Conservation (phyloP, 2,797 vertebrate genomes). For the Euphonia xanthogaster region DNA sequence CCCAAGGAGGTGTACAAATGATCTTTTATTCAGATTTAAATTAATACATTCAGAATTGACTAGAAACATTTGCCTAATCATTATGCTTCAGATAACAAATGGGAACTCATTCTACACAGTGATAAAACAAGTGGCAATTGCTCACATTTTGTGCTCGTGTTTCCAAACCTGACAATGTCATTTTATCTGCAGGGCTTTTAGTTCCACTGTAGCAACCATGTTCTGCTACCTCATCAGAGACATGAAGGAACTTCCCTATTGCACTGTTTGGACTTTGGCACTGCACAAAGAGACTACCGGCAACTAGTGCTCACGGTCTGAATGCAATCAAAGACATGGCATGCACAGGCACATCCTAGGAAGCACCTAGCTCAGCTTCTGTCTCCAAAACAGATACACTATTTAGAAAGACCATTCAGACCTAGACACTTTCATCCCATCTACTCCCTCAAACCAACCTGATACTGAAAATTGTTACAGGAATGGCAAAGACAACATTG, state of each 20-base stretch:
- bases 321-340: not conserved
- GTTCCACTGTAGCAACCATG: not conserved
- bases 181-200: not conserved
- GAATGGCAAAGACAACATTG: accelerated
- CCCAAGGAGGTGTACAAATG: not conserved
- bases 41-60: not conserved
- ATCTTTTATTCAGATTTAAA: not conserved
- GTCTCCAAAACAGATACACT: not conserved
- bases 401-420: not conserved
- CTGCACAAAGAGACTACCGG: not conserved
- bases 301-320: not conserved
- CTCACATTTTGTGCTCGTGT: not conserved
- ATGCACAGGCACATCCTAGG: not conserved
- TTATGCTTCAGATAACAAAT: slow-evolving; percentile 2
- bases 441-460: not conserved
- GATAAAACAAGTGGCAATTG: not conserved
- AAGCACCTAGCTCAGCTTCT: not conserved
- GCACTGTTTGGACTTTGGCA: not conserved
- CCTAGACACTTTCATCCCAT: not conserved
- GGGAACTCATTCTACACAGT: not conserved
- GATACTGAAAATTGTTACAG: not conserved
- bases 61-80: not conserved
- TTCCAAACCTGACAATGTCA: not conserved
- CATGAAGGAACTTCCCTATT: not conserved
- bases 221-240: not conserved